Conservation (phyloP, 2,888 invertebrate species). For the Melinopterus prodromus region DNA sequence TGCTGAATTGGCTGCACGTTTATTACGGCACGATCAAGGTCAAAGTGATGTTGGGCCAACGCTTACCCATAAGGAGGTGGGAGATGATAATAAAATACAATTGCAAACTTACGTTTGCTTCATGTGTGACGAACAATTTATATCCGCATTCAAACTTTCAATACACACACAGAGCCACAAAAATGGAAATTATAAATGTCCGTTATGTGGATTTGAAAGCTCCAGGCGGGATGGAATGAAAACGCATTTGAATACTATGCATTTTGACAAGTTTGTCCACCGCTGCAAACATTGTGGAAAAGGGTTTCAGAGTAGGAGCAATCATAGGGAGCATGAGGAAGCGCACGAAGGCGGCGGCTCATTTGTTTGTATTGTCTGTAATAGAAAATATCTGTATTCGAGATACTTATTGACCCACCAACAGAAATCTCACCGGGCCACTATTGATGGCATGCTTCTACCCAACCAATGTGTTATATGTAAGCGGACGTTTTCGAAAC, state of each 20-base stretch:
- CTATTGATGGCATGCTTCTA: constrained; percentile 59
- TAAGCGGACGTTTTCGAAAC: constrained; percentile 51
- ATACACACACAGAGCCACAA: constrained; percentile 53
- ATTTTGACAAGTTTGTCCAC: constrained; percentile 59
- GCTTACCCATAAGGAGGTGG: constrained; percentile 19
- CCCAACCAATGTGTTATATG: constrained; percentile 56
- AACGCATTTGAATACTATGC: constrained; percentile 54
- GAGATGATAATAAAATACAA: constrained; percentile 20
- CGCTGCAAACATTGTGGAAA: constrained; percentile 65
- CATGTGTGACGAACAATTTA: constrained; percentile 52
- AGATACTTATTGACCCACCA: constrained; percentile 56
- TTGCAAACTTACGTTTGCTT: constrained; percentile 44
- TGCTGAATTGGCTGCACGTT: no score
- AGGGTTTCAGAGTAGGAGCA: constrained; percentile 64
- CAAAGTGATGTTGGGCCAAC: constrained; percentile 13
- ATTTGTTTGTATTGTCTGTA: constrained; percentile 64
- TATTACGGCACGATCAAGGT: no score
- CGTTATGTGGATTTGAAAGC: constrained; percentile 52
- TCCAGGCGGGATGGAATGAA: constrained; percentile 49
- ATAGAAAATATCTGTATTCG: constrained; percentile 61
- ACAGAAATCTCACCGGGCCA: constrained; percentile 53
- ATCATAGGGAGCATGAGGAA: constrained; percentile 66
- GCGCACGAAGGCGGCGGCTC: constrained; percentile 64
- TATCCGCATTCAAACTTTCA: constrained; percentile 53
- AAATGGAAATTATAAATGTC: constrained; percentile 52